Conservation (phyloP, 2,888 invertebrate species). For the Lutraria lutraria region DNA sequence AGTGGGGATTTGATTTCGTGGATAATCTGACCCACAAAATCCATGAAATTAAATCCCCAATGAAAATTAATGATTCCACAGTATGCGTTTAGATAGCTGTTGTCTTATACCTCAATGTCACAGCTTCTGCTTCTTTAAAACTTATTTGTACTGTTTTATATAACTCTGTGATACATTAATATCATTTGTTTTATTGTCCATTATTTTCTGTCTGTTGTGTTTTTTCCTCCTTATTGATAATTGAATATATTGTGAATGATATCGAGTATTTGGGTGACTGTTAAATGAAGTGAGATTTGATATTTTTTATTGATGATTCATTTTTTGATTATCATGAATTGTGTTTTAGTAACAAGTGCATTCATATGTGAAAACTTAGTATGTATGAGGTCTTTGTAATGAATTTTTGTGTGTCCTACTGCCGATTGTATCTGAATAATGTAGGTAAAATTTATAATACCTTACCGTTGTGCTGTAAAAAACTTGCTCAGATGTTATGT, state of each 20-base stretch:
- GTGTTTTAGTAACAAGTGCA: not conserved
- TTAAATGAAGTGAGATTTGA: not conserved
- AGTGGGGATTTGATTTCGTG: no score
- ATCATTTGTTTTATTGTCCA: conserved; percentile 26
- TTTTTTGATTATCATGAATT: not conserved
- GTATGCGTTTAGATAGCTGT: conserved; percentile 13
- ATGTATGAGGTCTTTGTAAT: not conserved
- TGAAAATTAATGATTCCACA: no score
- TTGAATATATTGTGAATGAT: not conserved
- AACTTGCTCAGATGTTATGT: not conserved
- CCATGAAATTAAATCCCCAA: no score
- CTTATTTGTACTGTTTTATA: conserved; percentile 18
- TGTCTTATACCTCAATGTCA: not conserved
- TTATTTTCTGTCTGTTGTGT: conserved; percentile 20
- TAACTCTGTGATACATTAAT: conserved; percentile 17
- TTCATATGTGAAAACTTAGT: not conserved
- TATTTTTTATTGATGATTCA: not conserved
- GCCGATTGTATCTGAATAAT: not conserved
- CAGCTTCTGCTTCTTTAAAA: not conserved
- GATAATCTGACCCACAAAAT: no score
- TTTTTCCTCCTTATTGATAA: conserved; percentile 24
- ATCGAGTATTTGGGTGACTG: not conserved
- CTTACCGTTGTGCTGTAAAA: not conserved
- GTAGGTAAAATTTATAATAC: not conserved
- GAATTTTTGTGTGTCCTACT: not conserved